Conservation (phyloP, 2,797 vertebrate genomes). For the Carduelis carduelis region DNA sequence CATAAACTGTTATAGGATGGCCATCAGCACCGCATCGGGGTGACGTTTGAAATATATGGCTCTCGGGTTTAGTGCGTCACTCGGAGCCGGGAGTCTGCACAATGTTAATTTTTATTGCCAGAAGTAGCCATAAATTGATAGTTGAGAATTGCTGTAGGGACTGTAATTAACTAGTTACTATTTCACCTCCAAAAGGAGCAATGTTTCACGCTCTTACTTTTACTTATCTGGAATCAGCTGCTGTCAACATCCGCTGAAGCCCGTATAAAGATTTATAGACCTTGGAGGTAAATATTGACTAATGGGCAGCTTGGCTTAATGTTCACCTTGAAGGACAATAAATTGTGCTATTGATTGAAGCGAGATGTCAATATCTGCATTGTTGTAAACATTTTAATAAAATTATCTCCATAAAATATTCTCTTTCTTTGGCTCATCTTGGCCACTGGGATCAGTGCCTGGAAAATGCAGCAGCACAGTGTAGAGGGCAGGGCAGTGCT, state of each 20-base stretch:
- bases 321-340: constrained; percentile 80
- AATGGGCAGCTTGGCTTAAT: constrained; percentile 74
- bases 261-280: constrained; percentile 82
- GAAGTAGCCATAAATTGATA: constrained; percentile 74
- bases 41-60: constrained; percentile 18
- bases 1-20: neutral
- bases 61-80: neutral
- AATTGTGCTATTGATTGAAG: constrained; percentile 76
- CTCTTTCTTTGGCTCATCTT: constrained; percentile 2
- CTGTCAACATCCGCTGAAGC: constrained; percentile 73
- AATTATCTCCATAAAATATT: constrained; percentile 77
- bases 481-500: neutral
- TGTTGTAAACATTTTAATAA: constrained; percentile 79
- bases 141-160: constrained; percentile 65
- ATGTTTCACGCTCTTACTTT: constrained; percentile 74
- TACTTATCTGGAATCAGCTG: constrained; percentile 76
- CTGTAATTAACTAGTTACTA: constrained; percentile 78
- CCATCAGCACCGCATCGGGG: neutral
- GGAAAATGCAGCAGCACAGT: neutral
- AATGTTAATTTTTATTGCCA: constrained; percentile 73
- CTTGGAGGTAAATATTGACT: constrained; percentile 78
- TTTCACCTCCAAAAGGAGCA: constrained; percentile 78
- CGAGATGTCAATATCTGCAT: constrained; percentile 76
- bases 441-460: neutral
- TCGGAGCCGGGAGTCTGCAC: constrained; percentile 30